These are phyloP conservation scores for Chlorodrepanis virens DNA, from an alignment of 2,113 vertebrate species.

Conservation along the genomic window DNA sequence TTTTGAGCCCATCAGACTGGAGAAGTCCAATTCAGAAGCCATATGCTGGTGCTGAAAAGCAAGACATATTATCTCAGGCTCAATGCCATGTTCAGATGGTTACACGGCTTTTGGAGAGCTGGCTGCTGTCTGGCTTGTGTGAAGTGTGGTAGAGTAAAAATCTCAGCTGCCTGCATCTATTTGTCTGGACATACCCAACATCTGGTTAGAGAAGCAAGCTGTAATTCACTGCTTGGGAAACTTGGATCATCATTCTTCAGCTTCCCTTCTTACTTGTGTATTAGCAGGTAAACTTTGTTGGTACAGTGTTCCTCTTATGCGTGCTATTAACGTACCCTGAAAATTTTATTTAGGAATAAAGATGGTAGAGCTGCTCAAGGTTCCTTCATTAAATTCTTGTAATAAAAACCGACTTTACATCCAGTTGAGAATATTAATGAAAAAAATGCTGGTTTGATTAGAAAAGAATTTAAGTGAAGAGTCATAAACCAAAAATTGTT, in stretches of 20 bases:
- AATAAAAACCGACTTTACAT: background rate
- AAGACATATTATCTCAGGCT: constrained; percentile 15
- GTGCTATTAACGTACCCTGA: background rate
- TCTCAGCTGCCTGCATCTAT: background rate
- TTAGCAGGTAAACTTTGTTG: background rate
- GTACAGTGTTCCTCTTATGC: background rate
- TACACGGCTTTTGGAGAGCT: background rate
- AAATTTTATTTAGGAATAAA: background rate
- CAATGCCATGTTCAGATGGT: background rate
- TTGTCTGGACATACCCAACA: background rate
- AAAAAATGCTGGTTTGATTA: background rate
- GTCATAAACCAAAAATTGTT: background rate
- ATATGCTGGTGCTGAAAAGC: constrained; percentile 21
- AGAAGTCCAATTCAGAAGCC: constrained; percentile 18
- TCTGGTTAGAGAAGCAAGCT: background rate
- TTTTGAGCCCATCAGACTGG: background rate
- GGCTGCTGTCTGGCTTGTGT: background rate
- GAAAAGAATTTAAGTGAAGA: background rate
- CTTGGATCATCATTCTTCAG: background rate
- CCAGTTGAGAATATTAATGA: background rate
- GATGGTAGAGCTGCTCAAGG: background rate
- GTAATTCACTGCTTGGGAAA: background rate
- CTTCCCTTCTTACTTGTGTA: background rate
- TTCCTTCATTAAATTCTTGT: background rate
- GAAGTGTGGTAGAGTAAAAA: background rate